A percentile compares a stretch with the other conserved stretches of the same genome.
Conservation (phyloP, 2,113 vertebrate species). For the Sisor rabdophorus region DNA sequence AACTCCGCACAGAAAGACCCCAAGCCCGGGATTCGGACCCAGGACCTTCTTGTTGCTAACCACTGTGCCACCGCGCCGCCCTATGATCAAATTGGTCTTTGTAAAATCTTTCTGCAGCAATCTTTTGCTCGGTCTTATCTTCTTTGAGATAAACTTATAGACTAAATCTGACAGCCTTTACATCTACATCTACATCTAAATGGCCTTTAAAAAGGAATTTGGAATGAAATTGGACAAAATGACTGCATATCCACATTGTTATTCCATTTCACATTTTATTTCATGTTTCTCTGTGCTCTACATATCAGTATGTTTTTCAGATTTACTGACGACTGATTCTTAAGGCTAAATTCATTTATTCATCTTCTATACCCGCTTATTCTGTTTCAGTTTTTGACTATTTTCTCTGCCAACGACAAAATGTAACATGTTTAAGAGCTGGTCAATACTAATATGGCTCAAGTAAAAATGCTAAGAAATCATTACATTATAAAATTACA, state of each 20-base stretch:
- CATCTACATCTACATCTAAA: constrained; percentile 33
- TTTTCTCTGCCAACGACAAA: too few species aligned
- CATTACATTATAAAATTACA: constrained; percentile 23
- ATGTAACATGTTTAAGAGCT: constrained; percentile 15
- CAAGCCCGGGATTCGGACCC: too few species aligned
- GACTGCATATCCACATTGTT: constrained; percentile 27
- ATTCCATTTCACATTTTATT: constrained; percentile 23
- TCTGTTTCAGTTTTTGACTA: neutral
- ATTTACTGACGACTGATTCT: neutral
- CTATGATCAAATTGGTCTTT: too few species aligned
- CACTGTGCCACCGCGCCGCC: too few species aligned
- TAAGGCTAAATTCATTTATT: too few species aligned
- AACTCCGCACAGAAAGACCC: too few species aligned
- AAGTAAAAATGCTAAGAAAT: constrained; percentile 13
- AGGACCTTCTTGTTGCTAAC: too few species aligned
- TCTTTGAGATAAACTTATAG: constrained; percentile 43
- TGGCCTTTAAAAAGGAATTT: constrained; percentile 38
- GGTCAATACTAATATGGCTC: constrained; percentile 33
- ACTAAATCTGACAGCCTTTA: constrained; percentile 30
- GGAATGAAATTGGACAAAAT: constrained; percentile 32
- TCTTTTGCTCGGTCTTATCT: constrained; percentile 43
- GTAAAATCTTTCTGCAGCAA: constrained; percentile 44
- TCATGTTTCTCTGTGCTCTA: neutral
- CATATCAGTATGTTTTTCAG: neutral
- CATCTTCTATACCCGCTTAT: too few species aligned